Percentiles rank a stretch among this genome's conserved stretches.
These are phyloP conservation scores for Sitta europaea DNA, from an alignment of 2,113 vertebrate genomes.

Conservation along the genomic window DNA sequence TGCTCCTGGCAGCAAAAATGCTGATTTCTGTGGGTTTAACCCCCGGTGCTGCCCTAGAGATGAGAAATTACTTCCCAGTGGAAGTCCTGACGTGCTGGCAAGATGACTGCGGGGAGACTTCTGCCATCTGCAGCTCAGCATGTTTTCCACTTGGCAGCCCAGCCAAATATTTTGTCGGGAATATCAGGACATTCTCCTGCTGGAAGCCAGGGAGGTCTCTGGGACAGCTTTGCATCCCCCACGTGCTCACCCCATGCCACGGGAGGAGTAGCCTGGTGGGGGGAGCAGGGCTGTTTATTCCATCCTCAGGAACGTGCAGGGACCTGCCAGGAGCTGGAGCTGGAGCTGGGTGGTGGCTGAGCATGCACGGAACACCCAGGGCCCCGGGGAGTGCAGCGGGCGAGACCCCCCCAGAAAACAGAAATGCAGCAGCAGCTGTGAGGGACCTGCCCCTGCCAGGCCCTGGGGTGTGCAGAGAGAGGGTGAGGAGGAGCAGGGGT, in stretches of 20 bases:
- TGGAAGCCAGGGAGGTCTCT: not conserved
- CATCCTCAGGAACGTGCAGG: not conserved
- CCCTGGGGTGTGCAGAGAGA: not conserved
- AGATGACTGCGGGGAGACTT: not conserved
- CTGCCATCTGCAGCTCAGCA: not conserved
- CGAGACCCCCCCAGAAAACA: not conserved
- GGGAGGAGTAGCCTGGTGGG: not conserved
- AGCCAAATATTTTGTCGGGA: not conserved
- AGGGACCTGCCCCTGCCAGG: not conserved
- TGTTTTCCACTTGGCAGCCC: not conserved
- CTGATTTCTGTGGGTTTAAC: not conserved
- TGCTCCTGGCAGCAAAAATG: not conserved
- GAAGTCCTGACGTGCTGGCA: not conserved
- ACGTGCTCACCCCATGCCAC: not conserved
- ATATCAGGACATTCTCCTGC: not conserved
- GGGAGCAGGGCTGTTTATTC: not conserved
- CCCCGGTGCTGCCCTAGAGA: not conserved
- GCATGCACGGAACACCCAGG: rapidly evolving
- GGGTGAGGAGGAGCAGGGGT: not conserved
- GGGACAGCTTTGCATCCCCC: not conserved
- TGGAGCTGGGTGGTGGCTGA: not conserved
- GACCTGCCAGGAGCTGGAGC: not conserved
- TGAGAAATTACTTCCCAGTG: not conserved
- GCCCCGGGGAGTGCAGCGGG: rapidly evolving
- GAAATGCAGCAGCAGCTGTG: not conserved